Conservation (phyloP, 2,888 invertebrate genomes). For the Cheilosia impressa region DNA sequence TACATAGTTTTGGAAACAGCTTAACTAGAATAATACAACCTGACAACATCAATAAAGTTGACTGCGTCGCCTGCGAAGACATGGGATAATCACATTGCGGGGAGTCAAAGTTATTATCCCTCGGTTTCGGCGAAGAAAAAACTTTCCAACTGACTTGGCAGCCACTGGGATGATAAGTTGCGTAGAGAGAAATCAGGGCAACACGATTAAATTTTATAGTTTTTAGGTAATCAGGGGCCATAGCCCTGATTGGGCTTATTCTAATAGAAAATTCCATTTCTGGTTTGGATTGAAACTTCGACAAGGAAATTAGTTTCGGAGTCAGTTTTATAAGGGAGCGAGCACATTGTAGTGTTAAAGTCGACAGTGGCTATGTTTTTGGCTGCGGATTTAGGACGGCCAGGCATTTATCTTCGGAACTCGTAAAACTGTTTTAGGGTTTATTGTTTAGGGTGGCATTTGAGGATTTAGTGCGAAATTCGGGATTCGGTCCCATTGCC, state of each 20-base stretch:
- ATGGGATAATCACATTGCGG: slow-evolving; percentile 31
- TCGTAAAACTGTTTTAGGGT: not conserved
- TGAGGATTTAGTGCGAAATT: not conserved
- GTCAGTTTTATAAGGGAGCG: not conserved
- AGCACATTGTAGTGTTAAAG: not conserved
- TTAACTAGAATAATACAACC: slow-evolving; percentile 36
- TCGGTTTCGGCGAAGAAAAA: not conserved
- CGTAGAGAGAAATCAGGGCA: slow-evolving; percentile 6
- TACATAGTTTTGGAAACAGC: slow-evolving; percentile 38
- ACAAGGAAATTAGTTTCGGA: not conserved
- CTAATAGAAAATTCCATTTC: not conserved
- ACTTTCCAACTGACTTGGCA: slow-evolving; percentile 16
- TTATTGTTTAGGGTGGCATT: not conserved
- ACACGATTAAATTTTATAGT: slow-evolving; percentile 48
- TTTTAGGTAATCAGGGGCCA: slow-evolving; percentile 23
- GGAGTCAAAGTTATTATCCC: slow-evolving; percentile 23
- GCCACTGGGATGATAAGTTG: slow-evolving; percentile 10
- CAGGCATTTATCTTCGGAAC: not conserved
- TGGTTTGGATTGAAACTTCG: not conserved
- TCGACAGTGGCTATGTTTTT: not conserved
- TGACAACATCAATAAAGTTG: slow-evolving; percentile 21
- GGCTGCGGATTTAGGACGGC: not conserved
- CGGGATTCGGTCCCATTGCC: not conserved
- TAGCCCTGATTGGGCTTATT: not conserved
- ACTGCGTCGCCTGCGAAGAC: not conserved